Evolutionary conservation across 2,888 invertebrate species (phyloP), one percentile per base, ranked within the genome.

Genomic region (Tetanocera ferruginea): DNA sequence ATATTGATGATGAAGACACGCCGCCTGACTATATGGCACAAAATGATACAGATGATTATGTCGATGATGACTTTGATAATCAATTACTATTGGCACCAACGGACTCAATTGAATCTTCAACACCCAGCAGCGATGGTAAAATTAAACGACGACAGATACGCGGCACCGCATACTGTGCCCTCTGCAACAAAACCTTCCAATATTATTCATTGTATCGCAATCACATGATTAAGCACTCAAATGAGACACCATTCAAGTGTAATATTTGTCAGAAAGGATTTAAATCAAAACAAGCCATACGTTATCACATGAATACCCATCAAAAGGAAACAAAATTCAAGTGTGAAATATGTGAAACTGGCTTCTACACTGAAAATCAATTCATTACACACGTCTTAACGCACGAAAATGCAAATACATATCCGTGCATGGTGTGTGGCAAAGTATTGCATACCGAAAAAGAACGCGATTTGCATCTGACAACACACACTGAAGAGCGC

Each of bases 401-500:
- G n/a, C 85, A 85, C 23, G 82, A 83, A 78, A 83, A 82, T 37
- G 81, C 78, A 0, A 83, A 80, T 5, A 82, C 81, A 11, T 83
- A 83, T 74, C 85, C 85, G 5, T 85, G 85, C 70, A 83, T 84
- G 82, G 84, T 84, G 23, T 85, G 85, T 70, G 85, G 83, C 11
- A 84, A 85, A 79, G 76, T 85, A 1, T 78, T 83, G 43, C 80
- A 79, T 17, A 82, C 80, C n/a, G 83, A 83, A n/a, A 82, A 81
- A 57, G 85, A 83, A 17, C 84, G 84, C n/a, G 83, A 83, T 2
- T 66, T 81, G 19, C 87, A 88, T 77, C 85, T 91, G 34, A 84
- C 91, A 1, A 91, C 91, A 0, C 92, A 92, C 72, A 91, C 91
- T 0, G 91, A 91, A 0, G 92, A 92, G 80, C 88, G 91, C 5